Evolutionary conservation across 1,140 invertebrate species (phyloP).

Genomic region (Drosophila murphyi): DNA sequence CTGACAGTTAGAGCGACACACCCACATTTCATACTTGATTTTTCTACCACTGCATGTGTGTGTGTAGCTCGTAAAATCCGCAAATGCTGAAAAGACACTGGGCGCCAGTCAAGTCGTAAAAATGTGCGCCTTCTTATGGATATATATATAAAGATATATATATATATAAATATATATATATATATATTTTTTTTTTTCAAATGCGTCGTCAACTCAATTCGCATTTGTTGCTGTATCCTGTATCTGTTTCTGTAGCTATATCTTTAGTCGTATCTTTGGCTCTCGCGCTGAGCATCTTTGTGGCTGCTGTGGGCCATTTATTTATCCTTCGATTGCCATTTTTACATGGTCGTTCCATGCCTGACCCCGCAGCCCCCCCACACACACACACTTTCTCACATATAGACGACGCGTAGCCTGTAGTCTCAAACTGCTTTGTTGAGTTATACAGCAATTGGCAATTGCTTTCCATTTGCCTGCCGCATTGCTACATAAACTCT

Average conservation of each 20-base stretch:
- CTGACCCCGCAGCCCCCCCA: too few species aligned
- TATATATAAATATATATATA: neutral
- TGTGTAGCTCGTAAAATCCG: slow-evolving; percentile 55
- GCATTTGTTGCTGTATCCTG: slow-evolving; percentile 12
- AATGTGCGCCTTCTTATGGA: slow-evolving; percentile 38
- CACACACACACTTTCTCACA: neutral
- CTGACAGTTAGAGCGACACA: slow-evolving; percentile 15
- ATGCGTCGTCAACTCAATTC: slow-evolving; percentile 22
- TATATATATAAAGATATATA: neutral
- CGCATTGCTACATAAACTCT: slow-evolving; percentile 52
- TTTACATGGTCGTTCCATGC: slow-evolving; percentile 6
- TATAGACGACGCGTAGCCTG: neutral
- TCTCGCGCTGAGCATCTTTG: slow-evolving; percentile 1
- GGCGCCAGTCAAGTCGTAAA: slow-evolving; percentile 68
- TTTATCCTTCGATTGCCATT: slow-evolving; percentile 45
- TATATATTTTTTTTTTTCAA: slow-evolving; percentile 12
- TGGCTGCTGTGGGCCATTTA: slow-evolving; percentile 20
- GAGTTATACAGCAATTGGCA: slow-evolving; percentile 72
- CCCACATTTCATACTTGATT: slow-evolving; percentile 28
- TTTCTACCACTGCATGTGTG: slow-evolving; percentile 6
- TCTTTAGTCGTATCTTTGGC: slow-evolving; percentile 24
- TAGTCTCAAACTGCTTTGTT: slow-evolving; percentile 37
- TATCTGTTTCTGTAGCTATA: slow-evolving; percentile 20
- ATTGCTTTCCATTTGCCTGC: slow-evolving; percentile 61
- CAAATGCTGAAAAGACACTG: slow-evolving; percentile 56